Base-by-base conservation (phyloP, 2,888 invertebrate genomes). In the Nomada flava region DNA sequence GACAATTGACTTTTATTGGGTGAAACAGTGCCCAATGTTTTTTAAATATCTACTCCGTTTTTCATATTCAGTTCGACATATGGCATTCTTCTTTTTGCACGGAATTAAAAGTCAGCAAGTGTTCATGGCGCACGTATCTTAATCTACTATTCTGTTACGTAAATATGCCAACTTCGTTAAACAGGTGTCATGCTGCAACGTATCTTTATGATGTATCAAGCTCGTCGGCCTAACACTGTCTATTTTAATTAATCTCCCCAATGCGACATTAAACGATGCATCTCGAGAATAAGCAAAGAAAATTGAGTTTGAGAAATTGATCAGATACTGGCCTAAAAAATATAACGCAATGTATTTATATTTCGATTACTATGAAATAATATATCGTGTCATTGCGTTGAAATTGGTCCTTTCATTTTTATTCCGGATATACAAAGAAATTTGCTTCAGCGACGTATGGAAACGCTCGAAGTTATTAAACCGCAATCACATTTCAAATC, bases 401-500 rank as follows among this genome's bases (percentile, higher is more conserved):
- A 57, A 36, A 36, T 36, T 7, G 18, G 15, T 26, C 23, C 53
- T 29, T 23, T 29, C 26, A 64, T 73, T 65, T 65, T 44, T 20
- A 20, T 26, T 55, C 29, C 15, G 23, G 15, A 55, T 44, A 55
- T 65, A 11, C 42, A 18, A 70, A 26, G 29, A 59, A 50, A 73
- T 55, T 72, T 55, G 42, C 64, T 72, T 47, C 7, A 64, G 29
- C 60, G 20, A 3, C 42, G 20, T 29, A 44, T 18, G 15, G 7
- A n/a, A 26, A 10, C 64, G 64, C n/a, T 55, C 44, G 26, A 26
- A 29, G 53, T 72, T 72, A 55, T 72, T 72, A 64, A 72, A 23
- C 64, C 18, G 55, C 50, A 29, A 42, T 47, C 44, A 13, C 44
- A 9, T 59, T 59, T 15, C 44, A 20, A 55, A 55, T 44, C 72